Evolutionary conservation across 2,888 invertebrate species (phyloP).

Genomic region (Cheilosia impressa): DNA sequence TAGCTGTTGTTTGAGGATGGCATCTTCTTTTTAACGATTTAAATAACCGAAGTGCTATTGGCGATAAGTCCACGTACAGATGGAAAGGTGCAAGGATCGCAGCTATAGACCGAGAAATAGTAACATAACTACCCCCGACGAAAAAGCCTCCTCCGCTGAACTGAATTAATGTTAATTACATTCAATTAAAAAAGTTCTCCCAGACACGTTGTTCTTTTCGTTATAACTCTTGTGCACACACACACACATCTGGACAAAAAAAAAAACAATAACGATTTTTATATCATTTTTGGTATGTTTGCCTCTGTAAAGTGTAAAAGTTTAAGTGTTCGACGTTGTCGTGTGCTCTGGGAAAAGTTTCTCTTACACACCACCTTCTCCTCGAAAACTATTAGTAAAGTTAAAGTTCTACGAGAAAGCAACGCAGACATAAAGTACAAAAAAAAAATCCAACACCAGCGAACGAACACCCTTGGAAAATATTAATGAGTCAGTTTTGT

Average conservation of each 20-base stretch:
- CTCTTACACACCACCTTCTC: not conserved
- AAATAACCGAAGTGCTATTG: constrained; percentile 27
- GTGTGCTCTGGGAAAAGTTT: constrained; percentile 47
- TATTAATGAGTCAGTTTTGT: constrained; percentile 70
- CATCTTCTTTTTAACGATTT: not conserved
- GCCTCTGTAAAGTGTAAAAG: constrained; percentile 70
- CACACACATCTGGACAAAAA: not conserved
- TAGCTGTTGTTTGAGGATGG: not conserved
- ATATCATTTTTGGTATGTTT: constrained; percentile 35
- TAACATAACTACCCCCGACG: constrained; percentile 48
- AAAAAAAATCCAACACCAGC: not conserved
- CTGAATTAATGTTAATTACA: constrained; percentile 72
- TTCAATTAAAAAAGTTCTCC: constrained; percentile 70
- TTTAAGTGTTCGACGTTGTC: constrained; percentile 54
- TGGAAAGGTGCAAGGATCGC: too few relatives aligned
- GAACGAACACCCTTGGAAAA: constrained; percentile 19
- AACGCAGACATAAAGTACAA: not conserved
- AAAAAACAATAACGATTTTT: constrained; percentile 27
- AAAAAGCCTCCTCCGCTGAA: constrained; percentile 8
- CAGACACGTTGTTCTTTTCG: constrained; percentile 58
- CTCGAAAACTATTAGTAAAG: constrained; percentile 35
- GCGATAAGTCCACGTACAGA: not conserved
- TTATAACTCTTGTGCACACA: not conserved
- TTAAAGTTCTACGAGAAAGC: constrained; percentile 12
- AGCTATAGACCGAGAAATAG: not conserved